Evolutionary conservation across 2,113 vertebrate genomes (phyloP), one percentile per base, ranked within the genome.

Genomic region (Arenaria interpres): DNA sequence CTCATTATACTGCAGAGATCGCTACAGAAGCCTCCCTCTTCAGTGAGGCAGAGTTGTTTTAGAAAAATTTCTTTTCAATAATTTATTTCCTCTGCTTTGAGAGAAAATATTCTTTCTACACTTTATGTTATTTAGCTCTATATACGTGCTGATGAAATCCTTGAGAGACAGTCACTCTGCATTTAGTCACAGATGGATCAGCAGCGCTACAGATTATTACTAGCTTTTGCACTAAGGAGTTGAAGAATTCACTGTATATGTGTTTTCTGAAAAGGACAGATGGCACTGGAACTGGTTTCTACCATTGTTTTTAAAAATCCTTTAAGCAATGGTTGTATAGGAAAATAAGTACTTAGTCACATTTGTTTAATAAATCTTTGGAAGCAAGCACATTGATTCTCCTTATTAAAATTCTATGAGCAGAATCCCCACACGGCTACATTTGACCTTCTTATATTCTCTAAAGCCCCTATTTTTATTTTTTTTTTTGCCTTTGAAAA

Each of bases 31-130:
- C 35, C 43, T 93, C 35, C 45, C 88, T 94, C 63, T 95, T 81
- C 43, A 93, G 68, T 8, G 12, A 81, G 16, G 9, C 33, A 64
- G 72, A 71, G 46, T 53, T 90, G 60, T 88, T 97, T 82, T 15
- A 19, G 39, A 87, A 96, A 92, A 32, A 9, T 15, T 83, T 94
- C 18, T 92, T 68, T 80, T 86, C 91, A 83, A 83, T 86, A 90
- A 69, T 33, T 41, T 94, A 64, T 95, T 96, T 97, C 60, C 16
- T 39, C 16, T 91, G 45, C 30, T 90, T 85, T 85, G 39, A 80
- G 53, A 91, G 35, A 93, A 96, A 93, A 91, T 96, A 93, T 37
- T 95, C 33, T 95, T 96, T 93, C 74, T 81, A 23, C 69, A 85
- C 32, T 83, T 78, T 45, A 30, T 91, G 33, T 87, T 88, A 56